phyloP scores from a whole-genome alignment of 2,888 invertebrate species.

The Dynastes hyllus region DNA sequence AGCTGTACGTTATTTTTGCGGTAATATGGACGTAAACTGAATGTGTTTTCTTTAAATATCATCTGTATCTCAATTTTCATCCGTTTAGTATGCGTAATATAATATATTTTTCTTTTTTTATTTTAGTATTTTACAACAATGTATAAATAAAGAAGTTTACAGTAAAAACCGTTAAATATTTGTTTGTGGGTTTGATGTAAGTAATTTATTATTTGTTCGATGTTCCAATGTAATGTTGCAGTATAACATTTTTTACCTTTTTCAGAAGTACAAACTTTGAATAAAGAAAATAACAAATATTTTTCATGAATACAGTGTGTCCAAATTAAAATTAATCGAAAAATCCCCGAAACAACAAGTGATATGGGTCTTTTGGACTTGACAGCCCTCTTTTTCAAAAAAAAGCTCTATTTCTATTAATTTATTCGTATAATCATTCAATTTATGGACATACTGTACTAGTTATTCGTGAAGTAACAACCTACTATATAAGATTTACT shows the following conservation, averaged over 20 bases:
- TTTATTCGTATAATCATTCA: no score
- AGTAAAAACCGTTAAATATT: conserved; percentile 39
- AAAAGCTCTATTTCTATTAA: no score
- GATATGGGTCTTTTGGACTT: no score
- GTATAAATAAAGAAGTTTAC: conserved; percentile 51
- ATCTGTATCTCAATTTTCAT: conserved; percentile 22
- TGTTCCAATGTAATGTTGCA: no score
- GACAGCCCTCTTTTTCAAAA: no score
- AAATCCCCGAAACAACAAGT: no score
- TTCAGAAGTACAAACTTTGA: conserved; percentile 1
- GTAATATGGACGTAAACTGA: background rate
- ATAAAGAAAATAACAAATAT: conserved; percentile 1
- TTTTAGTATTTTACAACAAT: conserved; percentile 51
- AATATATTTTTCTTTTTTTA: conserved; percentile 41
- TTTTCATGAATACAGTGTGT: no score
- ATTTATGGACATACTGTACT: no score
- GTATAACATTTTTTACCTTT: conserved; percentile 7
- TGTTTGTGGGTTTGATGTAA: conserved; percentile 24
- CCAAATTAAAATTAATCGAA: no score
- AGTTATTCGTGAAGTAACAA: no score
- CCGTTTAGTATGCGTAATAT: conserved; percentile 12
- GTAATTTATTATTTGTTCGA: background rate
- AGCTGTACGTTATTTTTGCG: no score
- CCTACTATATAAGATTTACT: no score
- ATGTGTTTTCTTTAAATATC: background rate